Percentiles rank a stretch among this genome's conserved stretches.
Evolutionary conservation across 1,140 invertebrate genomes (phyloP).

Genomic region (Polypedilum pembai): DNA sequence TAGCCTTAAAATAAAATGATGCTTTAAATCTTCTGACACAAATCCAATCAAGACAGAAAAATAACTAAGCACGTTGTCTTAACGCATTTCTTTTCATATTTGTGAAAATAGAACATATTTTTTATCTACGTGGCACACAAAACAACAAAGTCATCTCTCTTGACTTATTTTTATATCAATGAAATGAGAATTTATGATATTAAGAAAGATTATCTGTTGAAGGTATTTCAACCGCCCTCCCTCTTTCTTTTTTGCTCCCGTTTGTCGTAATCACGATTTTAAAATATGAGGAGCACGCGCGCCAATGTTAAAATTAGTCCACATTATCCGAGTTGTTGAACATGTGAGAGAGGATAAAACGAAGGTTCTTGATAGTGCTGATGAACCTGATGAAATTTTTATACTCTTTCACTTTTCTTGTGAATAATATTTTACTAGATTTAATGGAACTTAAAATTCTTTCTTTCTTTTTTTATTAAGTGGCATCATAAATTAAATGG

Average conservation of each 20-base stretch:
- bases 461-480: neutral
- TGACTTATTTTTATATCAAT: too few species aligned
- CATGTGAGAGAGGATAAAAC: neutral
- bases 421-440: neutral
- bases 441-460: neutral
- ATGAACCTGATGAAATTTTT: constrained; percentile 7
- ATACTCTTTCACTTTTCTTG: neutral
- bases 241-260: too few species aligned
- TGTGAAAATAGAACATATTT: too few species aligned
- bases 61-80: too few species aligned
- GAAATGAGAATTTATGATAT: neutral
- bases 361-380: neutral
- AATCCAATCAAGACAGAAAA: too few species aligned
- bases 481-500: neutral
- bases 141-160: too few species aligned
- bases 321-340: neutral
- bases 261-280: neutral
- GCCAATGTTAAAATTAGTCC: neutral
- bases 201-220: neutral
- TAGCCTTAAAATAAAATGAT: too few species aligned
- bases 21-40: too few species aligned
- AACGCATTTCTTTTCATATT: too few species aligned
- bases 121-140: too few species aligned
- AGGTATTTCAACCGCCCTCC: neutral
- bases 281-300: constrained; percentile 14